Conservation (phyloP, 2,113 vertebrate species). For the Gymnocephalus cernua region DNA sequence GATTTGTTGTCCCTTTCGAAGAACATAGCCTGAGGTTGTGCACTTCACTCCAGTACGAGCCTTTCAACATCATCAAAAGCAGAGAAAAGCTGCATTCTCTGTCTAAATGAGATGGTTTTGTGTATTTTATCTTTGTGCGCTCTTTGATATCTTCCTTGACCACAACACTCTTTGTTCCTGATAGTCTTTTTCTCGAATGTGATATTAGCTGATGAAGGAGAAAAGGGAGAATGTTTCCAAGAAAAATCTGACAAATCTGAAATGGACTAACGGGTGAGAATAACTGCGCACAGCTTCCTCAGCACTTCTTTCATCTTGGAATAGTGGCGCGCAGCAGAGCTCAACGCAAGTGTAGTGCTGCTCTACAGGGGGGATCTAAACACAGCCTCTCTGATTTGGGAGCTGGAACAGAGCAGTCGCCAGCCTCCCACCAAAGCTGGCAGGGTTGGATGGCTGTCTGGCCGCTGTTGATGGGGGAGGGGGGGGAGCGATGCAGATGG, state of each 20-base stretch:
- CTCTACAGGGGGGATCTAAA: slow-evolving; percentile 64
- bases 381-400: slow-evolving; percentile 72
- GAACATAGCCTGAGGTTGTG: slow-evolving; percentile 42
- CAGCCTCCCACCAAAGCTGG: slow-evolving; percentile 70
- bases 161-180: slow-evolving; percentile 9
- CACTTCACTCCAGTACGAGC: slow-evolving; percentile 30
- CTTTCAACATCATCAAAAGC: slow-evolving; percentile 44
- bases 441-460: slow-evolving; percentile 62
- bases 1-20: slow-evolving; percentile 39
- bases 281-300: slow-evolving; percentile 33
- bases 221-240: neutral
- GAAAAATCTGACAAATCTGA: neutral
- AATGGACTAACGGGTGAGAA: slow-evolving; percentile 30
- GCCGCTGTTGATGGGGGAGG: slow-evolving; percentile 35
- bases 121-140: slow-evolving; percentile 1
- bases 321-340: slow-evolving; percentile 39
- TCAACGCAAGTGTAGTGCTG: slow-evolving; percentile 43
- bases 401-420: slow-evolving; percentile 68
- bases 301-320: slow-evolving; percentile 38
- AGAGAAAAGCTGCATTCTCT: neutral
- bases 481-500: neutral
- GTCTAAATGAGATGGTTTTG: slow-evolving; percentile 9
- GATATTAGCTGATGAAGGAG: slow-evolving; percentile 19
- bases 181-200: neutral
- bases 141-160: slow-evolving; percentile 17